Base-by-base conservation (phyloP, 2,888 invertebrate species). In the Hyalella azteca region DNA sequence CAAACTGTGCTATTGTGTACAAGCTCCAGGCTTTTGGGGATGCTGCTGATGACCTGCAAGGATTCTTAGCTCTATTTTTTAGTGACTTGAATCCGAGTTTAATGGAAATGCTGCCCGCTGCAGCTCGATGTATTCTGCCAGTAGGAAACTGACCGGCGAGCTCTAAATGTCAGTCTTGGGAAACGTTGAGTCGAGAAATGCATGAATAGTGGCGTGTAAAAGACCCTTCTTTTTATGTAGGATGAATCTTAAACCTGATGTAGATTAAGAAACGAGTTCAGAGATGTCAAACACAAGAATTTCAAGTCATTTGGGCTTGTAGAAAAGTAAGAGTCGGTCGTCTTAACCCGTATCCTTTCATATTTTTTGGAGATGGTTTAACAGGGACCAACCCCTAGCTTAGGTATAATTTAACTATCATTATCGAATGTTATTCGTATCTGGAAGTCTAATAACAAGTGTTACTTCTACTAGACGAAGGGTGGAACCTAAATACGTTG, bases 11-110 rank as follows among this genome's bases (percentile, higher is more conserved):
- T 36, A 66, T 66, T 66, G 66, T 66, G 36, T 66, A 66, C 66
- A 66, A 66, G 66, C 66, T 66, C 36, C 66, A 29, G 66, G 66
- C 66, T 66, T 66, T 66, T 66, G 19, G 66, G 66, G 66, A 36
- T 36, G 32, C 66, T 36, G 36, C 29, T 66, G 66, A 66, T 66
- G 66, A 66, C 66, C 66, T 66, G 66, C 36, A 32, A 66, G 36
- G 66, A 66, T 36, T 66, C 39, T 66, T 32, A 66, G 66, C 66
- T 66, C 29, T 36, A 29, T 36, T 45, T 66, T 66, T 66, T 22
- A 36, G n/a, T n/a, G 66, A 66, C 32, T 66, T 66, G 36, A 66
- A 66, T 36, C 29, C 36, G 19, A 29, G 29, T 66, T 66, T 66
- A 66, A 66, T 66, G 66, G 36, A 36, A 66, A 66, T 66, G 22